Base-by-base conservation (phyloP, 1,140 invertebrate species). In the Heliconius hermathena region DNA sequence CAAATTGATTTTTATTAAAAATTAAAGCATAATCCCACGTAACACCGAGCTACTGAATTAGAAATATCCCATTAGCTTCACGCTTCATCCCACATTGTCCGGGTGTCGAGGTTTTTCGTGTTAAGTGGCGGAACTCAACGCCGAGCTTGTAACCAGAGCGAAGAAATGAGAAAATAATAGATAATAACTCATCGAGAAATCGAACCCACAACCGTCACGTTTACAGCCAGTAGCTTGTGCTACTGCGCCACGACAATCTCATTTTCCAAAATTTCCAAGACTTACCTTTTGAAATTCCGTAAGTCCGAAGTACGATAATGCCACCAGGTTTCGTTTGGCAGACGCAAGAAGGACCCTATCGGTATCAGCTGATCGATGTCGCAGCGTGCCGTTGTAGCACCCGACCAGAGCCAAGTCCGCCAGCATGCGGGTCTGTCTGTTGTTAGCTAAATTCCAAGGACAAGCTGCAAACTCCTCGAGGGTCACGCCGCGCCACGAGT, bases 371-470 rank as follows among this genome's bases (percentile, higher is more conserved):
- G 98, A 96, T 73, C 96, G 94, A 90, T 99, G 97, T 72, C 97
- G 95, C 66, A 97, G 96, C 26, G 96, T 97, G 54, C 96, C 97
- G 93, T 99, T 98, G 95, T 99, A 99, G 94, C 99, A 99, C 75
- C 98, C 98, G 26, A 99, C 97, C 71, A 99, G 95, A 76, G 97
- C 97, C 81, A 99, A 95, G 95, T 99, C 98, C 52, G 99, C 98
- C 81, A 99, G 93, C 99, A 99, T 99, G 85, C 99, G 95, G 1
- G 99, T 99, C 95, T 99, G 99, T 78, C 99, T 96, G 95, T 99
- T 99, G 85, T 97, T 97, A 18, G 99, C 99, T 86, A 99, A 95
- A 96, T 99, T 99, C 88, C 97, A 97, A 11, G 97, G 96, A 93
- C 99, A 99, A 33, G 95, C 95, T 85, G 99, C 97, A 94, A 99